Evolutionary conservation across 2,113 vertebrate genomes (phyloP).

Genomic region (Ageneiosus marmoratus): DNA sequence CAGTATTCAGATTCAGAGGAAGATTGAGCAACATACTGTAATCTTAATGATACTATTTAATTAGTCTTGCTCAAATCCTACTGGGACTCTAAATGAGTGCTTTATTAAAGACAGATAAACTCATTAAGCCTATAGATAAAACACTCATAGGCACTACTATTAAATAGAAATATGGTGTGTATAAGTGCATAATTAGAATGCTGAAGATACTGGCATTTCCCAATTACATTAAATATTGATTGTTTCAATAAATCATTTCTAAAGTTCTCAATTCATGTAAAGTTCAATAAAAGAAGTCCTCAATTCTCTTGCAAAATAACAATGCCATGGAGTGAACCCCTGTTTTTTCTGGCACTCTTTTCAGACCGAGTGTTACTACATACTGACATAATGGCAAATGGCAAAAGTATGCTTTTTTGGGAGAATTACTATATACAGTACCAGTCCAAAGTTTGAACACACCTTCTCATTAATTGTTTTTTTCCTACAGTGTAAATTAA

Average conservation of each 20-base stretch:
- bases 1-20: neutral
- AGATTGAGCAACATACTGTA: conserved; percentile 5
- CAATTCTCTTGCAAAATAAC: neutral
- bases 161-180: neutral
- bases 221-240: neutral
- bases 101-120: neutral
- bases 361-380: neutral
- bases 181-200: neutral
- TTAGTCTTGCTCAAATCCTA: neutral
- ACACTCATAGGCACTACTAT: neutral
- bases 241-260: neutral
- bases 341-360: neutral
- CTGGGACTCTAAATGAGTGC: neutral
- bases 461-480: no score
- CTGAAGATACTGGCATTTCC: neutral
- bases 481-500: no score
- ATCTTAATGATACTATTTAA: neutral
- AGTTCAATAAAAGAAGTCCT: neutral
- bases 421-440: no score
- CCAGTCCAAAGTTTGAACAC: no score
- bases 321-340: neutral
- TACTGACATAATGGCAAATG: no score
- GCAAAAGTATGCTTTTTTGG: no score
- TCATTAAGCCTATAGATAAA: neutral
- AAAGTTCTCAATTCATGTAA: no score